These are phyloP conservation scores for Drosophila mimetica DNA, from an alignment of 2,888 invertebrate genomes.

Conservation along the genomic window DNA sequence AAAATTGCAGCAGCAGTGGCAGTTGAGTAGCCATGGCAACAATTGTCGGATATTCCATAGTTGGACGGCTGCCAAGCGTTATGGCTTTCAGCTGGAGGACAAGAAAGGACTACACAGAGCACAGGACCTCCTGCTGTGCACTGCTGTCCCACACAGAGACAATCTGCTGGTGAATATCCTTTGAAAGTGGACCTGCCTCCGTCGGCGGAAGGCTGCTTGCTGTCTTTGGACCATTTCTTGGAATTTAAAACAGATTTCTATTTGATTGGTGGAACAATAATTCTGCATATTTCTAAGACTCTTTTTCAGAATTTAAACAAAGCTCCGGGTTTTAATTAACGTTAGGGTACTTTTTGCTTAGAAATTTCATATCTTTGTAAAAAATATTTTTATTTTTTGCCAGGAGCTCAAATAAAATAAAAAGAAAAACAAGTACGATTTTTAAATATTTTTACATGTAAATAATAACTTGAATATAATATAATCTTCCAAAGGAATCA, in stretches of 20 bases:
- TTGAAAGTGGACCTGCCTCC: slow-evolving; percentile 42
- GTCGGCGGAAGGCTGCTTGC: background rate
- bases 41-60: slow-evolving; percentile 49
- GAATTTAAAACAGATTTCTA: background rate
- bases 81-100: slow-evolving; percentile 26
- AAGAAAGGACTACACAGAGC: slow-evolving; percentile 18
- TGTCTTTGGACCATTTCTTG: background rate
- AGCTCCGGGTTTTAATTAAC: background rate
- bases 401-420: no score
- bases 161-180: slow-evolving; percentile 15
- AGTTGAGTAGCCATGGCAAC: slow-evolving; percentile 40
- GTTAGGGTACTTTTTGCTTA: background rate
- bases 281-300: background rate
- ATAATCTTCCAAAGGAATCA: no score
- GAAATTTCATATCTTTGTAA: background rate
- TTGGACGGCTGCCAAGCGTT: slow-evolving; percentile 65
- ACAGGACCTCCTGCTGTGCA: slow-evolving; percentile 23
- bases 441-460: no score
- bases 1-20: slow-evolving; percentile 61
- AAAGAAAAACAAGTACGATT: no score
- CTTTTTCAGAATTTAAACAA: background rate
- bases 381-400: background rate
- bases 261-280: background rate
- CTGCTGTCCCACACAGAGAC: slow-evolving; percentile 17
- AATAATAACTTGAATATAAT: no score